Evolutionary conservation across 2,113 vertebrate genomes (phyloP), one percentile per base, ranked within the genome.

Genomic region (Hemibagrus wyckioides): DNA sequence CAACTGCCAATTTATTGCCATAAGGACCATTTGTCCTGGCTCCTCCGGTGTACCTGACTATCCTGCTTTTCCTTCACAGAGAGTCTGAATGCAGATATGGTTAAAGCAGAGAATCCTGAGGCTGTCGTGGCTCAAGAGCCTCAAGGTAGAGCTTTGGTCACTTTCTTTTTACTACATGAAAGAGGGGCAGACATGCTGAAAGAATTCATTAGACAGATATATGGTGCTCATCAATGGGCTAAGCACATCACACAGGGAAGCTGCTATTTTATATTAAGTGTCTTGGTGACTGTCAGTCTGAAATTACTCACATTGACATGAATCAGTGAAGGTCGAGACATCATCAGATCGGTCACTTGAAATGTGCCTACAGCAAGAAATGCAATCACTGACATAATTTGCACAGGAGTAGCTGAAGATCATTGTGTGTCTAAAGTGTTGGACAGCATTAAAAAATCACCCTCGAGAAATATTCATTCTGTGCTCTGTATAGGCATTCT

Each of bases 31-130:
- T 30, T 65, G 8, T n/a, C 25, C 19, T 63, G 19, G 33, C 11
- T 19, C 56, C 44, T 57, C 50, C 54, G 10, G 14, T 28, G 13
- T 28, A 14, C 13, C 30, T 82, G 39, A 39, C 11, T 41, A 14
- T 41, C 41, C 59, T 11, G 41, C 36, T 30, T 3, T 90, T 89
- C 80, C 86, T 86, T 44, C n/a, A 92, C 96, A 99, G 98, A 97
- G 94, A 97, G 96, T 65, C 95, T 99, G 89, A 98, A 97, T 0
- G 86, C 96, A 0, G 96, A 98, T 83, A 96, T 97, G 0, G 95
- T 96, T 88, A 98, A 98, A 90, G 95, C 96, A 61, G 97, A 99
- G 85, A 96, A 96, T 90, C 96, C 96, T 82, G 97, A 99, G 80
- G 96, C 94, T 0, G 97, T 98, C 0, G 96, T 97, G 15, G 96